Conservation (phyloP, 2,888 invertebrate species). For the Ctena decussata region DNA sequence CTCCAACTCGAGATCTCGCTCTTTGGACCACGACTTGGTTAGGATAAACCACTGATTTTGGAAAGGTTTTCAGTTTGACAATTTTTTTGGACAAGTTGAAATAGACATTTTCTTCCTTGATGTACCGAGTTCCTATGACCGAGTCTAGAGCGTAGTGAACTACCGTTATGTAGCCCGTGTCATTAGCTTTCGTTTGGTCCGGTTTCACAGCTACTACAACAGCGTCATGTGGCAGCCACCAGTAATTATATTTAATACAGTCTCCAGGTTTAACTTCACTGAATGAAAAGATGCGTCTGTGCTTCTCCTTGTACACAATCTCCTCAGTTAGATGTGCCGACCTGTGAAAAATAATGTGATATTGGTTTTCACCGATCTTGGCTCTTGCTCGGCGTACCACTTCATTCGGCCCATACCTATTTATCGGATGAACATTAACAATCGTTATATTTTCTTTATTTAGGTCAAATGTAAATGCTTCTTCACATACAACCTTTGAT, state of each 20-base stretch:
- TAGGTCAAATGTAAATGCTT: conserved; percentile 33
- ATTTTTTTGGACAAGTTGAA: conserved; percentile 10
- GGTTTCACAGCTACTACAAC: conserved; percentile 16
- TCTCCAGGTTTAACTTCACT: conserved; percentile 30
- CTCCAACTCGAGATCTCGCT: conserved; percentile 32
- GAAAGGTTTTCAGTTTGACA: conserved; percentile 26
- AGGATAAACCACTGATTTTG: conserved; percentile 31
- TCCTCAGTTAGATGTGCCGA: conserved; percentile 26
- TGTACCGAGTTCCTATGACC: conserved; percentile 16
- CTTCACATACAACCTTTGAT: conserved; percentile 24
- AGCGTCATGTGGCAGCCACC: conserved; percentile 33
- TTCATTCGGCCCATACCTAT: conserved; percentile 8
- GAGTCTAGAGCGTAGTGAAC: conserved; percentile 35
- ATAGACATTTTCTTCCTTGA: conserved; percentile 20
- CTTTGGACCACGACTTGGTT: conserved; percentile 5
- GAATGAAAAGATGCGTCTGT: background rate
- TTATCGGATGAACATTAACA: conserved; percentile 27
- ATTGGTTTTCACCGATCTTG: conserved; percentile 24
- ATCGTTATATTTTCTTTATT: conserved; percentile 37
- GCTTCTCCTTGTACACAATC: conserved; percentile 21
- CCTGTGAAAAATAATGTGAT: conserved; percentile 10
- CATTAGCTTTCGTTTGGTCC: conserved; percentile 3
- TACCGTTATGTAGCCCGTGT: conserved; percentile 3
- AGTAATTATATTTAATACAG: conserved; percentile 32
- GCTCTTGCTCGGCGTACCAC: conserved; percentile 29